A percentile compares a stretch with the other conserved stretches of the same genome.
Evolutionary conservation across 2,113 vertebrate species (phyloP).

Genomic region (Vidua chalybeata): DNA sequence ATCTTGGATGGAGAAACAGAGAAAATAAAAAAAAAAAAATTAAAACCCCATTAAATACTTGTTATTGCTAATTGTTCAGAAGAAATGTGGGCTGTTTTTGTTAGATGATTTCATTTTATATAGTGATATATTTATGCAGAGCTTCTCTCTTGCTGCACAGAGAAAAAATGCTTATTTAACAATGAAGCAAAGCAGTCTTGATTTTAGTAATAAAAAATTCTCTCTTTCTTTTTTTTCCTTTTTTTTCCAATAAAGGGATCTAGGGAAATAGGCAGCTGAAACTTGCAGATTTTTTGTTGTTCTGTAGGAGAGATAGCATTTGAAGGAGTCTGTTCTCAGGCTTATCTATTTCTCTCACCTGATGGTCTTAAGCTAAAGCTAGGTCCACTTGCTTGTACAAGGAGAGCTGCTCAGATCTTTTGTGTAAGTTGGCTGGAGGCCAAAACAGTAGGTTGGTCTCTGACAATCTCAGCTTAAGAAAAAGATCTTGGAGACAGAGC

Average conservation of each 20-base stretch:
- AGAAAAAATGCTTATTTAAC: neutral
- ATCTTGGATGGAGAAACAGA: neutral
- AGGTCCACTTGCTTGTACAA: neutral
- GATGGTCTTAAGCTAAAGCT: neutral
- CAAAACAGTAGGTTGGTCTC: neutral
- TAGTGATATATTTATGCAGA: neutral
- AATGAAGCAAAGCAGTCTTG: neutral
- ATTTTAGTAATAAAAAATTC: neutral
- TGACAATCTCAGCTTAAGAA: neutral
- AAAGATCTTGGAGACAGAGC: neutral
- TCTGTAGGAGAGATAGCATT: neutral
- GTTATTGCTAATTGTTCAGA: neutral
- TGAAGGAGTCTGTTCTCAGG: neutral
- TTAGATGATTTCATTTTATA: neutral
- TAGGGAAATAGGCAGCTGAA: neutral
- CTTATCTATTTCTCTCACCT: neutral
- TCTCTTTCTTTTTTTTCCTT: accelerated
- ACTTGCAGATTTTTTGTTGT: neutral
- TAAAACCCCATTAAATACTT: neutral
- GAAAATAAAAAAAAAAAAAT: neutral
- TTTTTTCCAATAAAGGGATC: accelerated
- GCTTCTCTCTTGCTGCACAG: neutral
- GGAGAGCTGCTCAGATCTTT: neutral
- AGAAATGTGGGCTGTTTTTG: neutral
- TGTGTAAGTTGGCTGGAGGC: neutral